Base-by-base conservation (phyloP, 2,113 vertebrate genomes). In the Taurulus bubalis region DNA sequence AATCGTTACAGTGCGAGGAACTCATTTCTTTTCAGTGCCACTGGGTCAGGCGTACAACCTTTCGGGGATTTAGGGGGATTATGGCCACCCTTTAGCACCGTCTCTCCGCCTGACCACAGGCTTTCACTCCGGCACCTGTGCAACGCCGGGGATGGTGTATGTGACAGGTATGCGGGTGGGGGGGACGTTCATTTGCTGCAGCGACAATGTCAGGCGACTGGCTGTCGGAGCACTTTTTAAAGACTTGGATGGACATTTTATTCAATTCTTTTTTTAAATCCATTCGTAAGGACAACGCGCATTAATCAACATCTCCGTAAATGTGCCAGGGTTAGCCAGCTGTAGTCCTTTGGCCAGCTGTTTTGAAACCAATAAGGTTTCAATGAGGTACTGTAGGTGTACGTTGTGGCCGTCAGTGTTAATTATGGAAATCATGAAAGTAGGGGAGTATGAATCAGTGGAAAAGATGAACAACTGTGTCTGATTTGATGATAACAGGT, bases 11-110 rank as follows among this genome's bases (percentile, higher is more conserved):
- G 80, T 69, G 75, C 30, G 77, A 89, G 84, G 86, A 93, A 87
- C 88, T 92, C 56, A 94, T 93, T 93, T 93, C 80, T 90, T 85
- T 90, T 89, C 69, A 77, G 83, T 86, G 86, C 79, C 90, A 86
- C 65, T 80, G 83, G 91, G 93, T 93, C 92, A 93, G 85, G 73
- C 82, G 85, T 80, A 75, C 77, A 88, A 88, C 82, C 89, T 90
- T 84, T 87, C 24, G 75, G 65, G 89, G 91, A 94, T 91, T 92
- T 90, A 65, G 76, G 58, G 51, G 89, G 92, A 94, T 93, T 93
- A 93, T 55, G 87, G 68, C 80, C 83, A 87, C 84, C 75, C 80
- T 58, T 86, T 74, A 79, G 87, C 82, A 53, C 65, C 63, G 53
- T 70, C 75, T 79, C 82, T 76, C 68, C 68, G 28, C 36, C 73